phyloP scores from a whole-genome alignment of 2,888 invertebrate species.

The Lithophane semibrunnea region DNA sequence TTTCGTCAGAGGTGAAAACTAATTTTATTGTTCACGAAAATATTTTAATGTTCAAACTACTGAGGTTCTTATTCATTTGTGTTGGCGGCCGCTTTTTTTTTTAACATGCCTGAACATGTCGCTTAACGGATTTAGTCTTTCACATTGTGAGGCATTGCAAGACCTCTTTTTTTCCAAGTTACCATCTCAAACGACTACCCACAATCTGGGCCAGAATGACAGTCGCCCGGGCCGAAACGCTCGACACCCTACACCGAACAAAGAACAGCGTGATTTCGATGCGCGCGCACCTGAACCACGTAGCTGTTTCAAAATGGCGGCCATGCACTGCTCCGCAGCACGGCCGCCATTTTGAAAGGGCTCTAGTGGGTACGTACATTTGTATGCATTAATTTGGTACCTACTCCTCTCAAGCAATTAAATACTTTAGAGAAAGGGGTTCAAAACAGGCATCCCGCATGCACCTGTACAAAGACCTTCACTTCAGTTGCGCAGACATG shows the following conservation, averaged over 20 bases:
- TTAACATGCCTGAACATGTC: background rate
- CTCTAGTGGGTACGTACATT: background rate
- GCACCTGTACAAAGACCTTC: background rate
- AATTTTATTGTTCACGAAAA: background rate
- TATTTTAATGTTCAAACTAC: background rate
- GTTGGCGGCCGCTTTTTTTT: background rate
- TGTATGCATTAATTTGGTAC: background rate
- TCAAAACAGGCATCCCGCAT: background rate
- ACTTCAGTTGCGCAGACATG: background rate
- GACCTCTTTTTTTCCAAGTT: background rate
- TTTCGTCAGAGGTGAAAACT: background rate
- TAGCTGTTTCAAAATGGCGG: background rate
- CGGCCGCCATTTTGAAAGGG: conserved; percentile 40
- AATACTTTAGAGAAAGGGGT: background rate
- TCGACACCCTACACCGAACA: conserved; percentile 5
- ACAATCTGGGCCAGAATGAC: conserved; percentile 1
- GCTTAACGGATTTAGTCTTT: background rate
- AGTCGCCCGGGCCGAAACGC: background rate
- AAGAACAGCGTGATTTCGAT: background rate
- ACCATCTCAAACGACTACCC: conserved; percentile 6
- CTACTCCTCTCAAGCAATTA: background rate
- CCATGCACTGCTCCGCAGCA: background rate
- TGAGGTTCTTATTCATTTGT: background rate
- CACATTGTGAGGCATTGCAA: background rate
- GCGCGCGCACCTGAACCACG: conserved; percentile 21